A percentile compares a stretch with the other conserved stretches of the same genome.
phyloP scores from a whole-genome alignment of 2,113 vertebrate genomes.

The Cettia cetti region DNA sequence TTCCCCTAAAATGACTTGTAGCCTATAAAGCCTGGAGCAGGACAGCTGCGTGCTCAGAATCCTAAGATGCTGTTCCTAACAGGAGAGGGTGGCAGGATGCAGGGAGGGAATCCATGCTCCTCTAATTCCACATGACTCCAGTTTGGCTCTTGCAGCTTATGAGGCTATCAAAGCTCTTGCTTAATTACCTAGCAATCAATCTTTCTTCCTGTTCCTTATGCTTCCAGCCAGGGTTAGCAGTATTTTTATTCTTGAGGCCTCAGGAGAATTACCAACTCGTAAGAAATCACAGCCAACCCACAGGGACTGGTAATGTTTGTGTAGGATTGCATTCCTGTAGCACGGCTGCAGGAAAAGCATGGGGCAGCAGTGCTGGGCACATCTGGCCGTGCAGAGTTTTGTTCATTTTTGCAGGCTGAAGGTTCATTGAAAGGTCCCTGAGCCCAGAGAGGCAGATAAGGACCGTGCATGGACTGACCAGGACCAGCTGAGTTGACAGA shows the following conservation, averaged over 20 bases:
- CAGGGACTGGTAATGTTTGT: not conserved
- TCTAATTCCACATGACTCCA: not conserved
- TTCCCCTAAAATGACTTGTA: conserved; percentile 44
- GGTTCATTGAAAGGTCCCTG: not conserved
- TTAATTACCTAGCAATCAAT: conserved; percentile 39
- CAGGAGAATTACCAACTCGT: not conserved
- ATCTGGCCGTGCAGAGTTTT: not conserved
- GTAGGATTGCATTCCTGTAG: not conserved
- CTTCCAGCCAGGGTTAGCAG: not conserved
- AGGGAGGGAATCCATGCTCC: not conserved
- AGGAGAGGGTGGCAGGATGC: not conserved
- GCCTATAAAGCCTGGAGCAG: conserved; percentile 26
- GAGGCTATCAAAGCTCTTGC: conserved; percentile 22
- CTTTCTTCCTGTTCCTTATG: conserved; percentile 25
- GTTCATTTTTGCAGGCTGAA: not conserved
- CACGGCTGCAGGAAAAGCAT: not conserved
- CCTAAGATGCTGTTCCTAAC: not conserved
- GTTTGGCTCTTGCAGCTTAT: not conserved
- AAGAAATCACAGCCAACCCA: not conserved
- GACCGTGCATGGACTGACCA: not conserved
- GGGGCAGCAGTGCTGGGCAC: not conserved
- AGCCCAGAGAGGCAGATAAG: not conserved
- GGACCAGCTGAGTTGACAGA: not conserved
- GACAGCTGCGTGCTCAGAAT: conserved; percentile 27
- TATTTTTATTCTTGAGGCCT: conserved; percentile 18